Conservation (phyloP, 2,888 invertebrate species). For the Temnothorax unifasciatus region DNA sequence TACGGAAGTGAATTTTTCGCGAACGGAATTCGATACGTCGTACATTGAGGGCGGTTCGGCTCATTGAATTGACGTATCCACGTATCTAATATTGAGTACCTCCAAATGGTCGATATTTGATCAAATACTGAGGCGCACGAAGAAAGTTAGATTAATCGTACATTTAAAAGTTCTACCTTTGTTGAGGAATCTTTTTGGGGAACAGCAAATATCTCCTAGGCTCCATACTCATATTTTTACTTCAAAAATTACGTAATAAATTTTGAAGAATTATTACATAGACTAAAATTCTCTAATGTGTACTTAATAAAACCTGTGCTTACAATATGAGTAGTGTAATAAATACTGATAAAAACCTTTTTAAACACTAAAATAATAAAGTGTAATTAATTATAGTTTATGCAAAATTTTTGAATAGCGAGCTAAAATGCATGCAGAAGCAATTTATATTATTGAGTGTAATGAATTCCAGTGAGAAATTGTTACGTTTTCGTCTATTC, state of each 20-base stretch:
- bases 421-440: not conserved
- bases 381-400: not conserved
- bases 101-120: slow-evolving; percentile 48
- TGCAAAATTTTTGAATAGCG: not conserved
- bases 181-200: not conserved
- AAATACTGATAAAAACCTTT: not conserved
- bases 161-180: slow-evolving; percentile 10
- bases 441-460: slow-evolving; percentile 12
- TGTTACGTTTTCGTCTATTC: slow-evolving; percentile 61
- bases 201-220: not conserved
- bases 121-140: slow-evolving; percentile 26
- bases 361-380: not conserved
- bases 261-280: not conserved
- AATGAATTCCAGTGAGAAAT: slow-evolving; percentile 30
- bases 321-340: not conserved
- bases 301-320: not conserved
- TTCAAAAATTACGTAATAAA: not conserved
- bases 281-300: not conserved
- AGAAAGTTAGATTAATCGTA: slow-evolving; percentile 36
- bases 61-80: slow-evolving; percentile 56
- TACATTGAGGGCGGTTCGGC: slow-evolving; percentile 46
- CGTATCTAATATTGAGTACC: slow-evolving; percentile 50
- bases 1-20: slow-evolving; percentile 59
- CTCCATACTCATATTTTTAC: not conserved
- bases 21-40: slow-evolving; percentile 55